phyloP scores from a whole-genome alignment of 2,797 vertebrate species.

The Gadopsis marmoratus region DNA sequence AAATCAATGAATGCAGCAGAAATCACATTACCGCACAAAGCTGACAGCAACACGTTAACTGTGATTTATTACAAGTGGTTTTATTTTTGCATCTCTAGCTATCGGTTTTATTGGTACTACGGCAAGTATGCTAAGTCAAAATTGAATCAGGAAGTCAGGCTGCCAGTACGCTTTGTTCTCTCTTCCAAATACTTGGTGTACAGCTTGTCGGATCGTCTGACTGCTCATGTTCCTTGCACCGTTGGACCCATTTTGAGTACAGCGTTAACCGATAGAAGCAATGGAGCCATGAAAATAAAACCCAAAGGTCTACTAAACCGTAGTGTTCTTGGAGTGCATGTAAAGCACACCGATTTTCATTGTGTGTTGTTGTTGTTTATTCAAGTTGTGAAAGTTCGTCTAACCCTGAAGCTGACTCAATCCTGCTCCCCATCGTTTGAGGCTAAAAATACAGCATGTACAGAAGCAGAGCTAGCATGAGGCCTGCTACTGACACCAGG shows the following conservation, averaged over 20 bases:
- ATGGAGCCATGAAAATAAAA: neutral
- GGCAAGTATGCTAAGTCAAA: neutral
- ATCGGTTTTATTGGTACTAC: neutral
- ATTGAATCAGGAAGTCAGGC: neutral
- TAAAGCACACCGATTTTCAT: slow-evolving; percentile 15
- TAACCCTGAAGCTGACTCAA: slow-evolving; percentile 35
- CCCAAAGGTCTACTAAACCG: neutral
- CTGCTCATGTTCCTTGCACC: neutral
- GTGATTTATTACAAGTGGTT: neutral
- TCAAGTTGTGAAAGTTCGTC: slow-evolving; percentile 37
- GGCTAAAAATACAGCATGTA: slow-evolving; percentile 53
- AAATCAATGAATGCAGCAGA: neutral
- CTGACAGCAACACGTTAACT: neutral
- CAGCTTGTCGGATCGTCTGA: neutral
- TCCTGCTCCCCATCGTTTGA: slow-evolving; percentile 9
- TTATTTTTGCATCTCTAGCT: neutral
- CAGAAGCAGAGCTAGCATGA: slow-evolving; percentile 34
- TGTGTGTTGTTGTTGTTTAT: slow-evolving; percentile 29
- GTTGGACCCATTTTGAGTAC: neutral
- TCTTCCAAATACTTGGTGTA: neutral
- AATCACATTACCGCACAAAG: neutral
- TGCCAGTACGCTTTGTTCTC: neutral
- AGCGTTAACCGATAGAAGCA: neutral
- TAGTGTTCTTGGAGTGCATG: neutral
- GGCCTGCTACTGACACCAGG: slow-evolving; percentile 54